Conservation (phyloP, 2,797 vertebrate species). For the Erpetoichthys calabaricus region DNA sequence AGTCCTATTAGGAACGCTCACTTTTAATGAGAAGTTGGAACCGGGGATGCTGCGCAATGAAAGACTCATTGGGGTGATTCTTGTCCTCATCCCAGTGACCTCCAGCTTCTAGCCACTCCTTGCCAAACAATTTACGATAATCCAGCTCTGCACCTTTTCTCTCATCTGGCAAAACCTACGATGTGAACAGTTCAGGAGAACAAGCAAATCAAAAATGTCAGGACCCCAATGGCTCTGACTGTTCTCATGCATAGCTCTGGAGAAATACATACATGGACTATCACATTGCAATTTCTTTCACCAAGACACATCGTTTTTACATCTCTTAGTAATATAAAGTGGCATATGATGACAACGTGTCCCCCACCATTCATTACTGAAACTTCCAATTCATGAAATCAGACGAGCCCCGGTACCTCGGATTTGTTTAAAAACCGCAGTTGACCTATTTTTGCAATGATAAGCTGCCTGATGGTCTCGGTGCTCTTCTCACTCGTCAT, state of each 20-base stretch:
- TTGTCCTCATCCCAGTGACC: constrained; percentile 47
- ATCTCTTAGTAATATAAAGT: no score
- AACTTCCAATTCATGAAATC: no score
- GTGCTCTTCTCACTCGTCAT: constrained; percentile 43
- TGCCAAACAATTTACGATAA: constrained; percentile 78
- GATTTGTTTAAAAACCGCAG: constrained; percentile 55
- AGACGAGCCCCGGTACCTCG: constrained; percentile 32
- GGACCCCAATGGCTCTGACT: no score
- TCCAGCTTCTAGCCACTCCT: constrained; percentile 65
- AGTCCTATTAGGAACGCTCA: constrained; percentile 31
- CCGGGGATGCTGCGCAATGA: constrained; percentile 62
- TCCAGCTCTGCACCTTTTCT: constrained; percentile 80
- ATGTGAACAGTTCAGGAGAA: background rate
- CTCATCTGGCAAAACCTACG: constrained; percentile 57
- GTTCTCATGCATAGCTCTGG: no score
- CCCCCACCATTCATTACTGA: no score
- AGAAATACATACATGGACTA: no score
- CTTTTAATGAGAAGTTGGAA: constrained; percentile 64
- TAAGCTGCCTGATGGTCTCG: constrained; percentile 51
- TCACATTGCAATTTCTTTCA: no score
- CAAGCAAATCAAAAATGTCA: background rate
- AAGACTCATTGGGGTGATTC: constrained; percentile 48
- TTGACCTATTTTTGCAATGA: constrained; percentile 66
- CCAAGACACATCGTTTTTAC: no score
- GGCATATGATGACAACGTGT: no score